Base-by-base conservation (phyloP, 2,797 vertebrate genomes). In the Cheirogaleus major region DNA sequence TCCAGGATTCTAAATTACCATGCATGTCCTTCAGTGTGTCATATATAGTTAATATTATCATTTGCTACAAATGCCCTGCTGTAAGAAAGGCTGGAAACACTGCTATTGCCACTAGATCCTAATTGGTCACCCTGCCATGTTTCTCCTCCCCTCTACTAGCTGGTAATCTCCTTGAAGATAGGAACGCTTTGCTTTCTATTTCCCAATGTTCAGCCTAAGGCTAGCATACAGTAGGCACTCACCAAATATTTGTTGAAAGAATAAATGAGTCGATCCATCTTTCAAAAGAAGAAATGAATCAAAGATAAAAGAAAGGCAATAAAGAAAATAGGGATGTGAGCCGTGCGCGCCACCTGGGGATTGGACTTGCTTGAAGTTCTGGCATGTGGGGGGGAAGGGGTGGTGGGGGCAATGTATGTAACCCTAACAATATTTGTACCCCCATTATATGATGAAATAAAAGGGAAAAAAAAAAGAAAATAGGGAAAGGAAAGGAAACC, bases 201-300 rank as follows among this genome's bases (percentile, higher is more conserved):
- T 72, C 23, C 30, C 67, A 63, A 30, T 6, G 23, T 52, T 41
- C 52, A 88, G 4, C 22, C 43, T 41, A 73, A 57, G 7, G 27
- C 41, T 76, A 13, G 15, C 17, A 73, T 41, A 45, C 1, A 43
- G 38, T 4, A 78, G 22, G 30, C 20, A 35, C 10, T 70, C 38
- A 69, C 3, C 79, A 80, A 25, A 45, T 94, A 82, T 61, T 43
- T 89, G 30, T 17, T 94, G 57, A 93, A 55, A 61, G 32, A 76
- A 89, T 91, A 75, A 88, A 30, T 18, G 9, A 61, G 2, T 92
- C 25, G 82, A 89, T 87, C 30, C 43, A 73, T 92, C 55, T 92
- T 96, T 93, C 13, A 52, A 91, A 92, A 81, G 72, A 89, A 96
- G 35, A 27, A 96, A 94, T 55, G 27, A 86, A 81, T 45, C 27